These are phyloP conservation scores for Phymatocera aterrima DNA, from an alignment of 2,888 invertebrate genomes.

Conservation along the genomic window DNA sequence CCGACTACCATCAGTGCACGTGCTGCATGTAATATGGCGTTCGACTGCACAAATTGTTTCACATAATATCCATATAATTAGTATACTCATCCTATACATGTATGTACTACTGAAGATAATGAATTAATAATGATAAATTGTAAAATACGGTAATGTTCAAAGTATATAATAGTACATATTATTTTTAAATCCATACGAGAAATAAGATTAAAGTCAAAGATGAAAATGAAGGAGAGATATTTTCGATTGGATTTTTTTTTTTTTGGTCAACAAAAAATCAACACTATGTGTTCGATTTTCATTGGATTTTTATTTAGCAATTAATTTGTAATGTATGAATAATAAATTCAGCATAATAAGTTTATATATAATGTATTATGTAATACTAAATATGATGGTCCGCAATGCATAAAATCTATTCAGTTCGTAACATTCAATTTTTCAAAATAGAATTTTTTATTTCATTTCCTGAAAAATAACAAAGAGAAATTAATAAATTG, in stretches of 20 bases:
- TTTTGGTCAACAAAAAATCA: slow-evolving; percentile 26
- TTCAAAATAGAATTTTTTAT: background rate
- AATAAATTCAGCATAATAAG: slow-evolving; percentile 65
- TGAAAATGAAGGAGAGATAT: background rate
- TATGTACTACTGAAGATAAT: no score
- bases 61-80: no score
- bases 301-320: slow-evolving; percentile 66
- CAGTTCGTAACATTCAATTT: background rate
- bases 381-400: slow-evolving; percentile 42
- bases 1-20: no score
- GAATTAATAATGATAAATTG: no score
- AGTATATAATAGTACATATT: no score
- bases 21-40: no score
- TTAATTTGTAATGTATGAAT: slow-evolving; percentile 64
- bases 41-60: no score
- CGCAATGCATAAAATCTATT: slow-evolving; percentile 40
- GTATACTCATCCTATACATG: no score
- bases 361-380: slow-evolving; percentile 18
- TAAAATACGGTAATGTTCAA: no score
- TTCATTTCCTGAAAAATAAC: background rate
- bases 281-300: slow-evolving; percentile 24
- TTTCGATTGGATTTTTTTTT: background rate
- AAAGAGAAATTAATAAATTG: background rate
- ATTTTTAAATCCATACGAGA: no score
- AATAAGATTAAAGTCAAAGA: background rate